Percentiles rank a stretch among this genome's conserved stretches.
Evolutionary conservation across 1,140 invertebrate species (phyloP).

Genomic region (Rhagoletis pomonella): DNA sequence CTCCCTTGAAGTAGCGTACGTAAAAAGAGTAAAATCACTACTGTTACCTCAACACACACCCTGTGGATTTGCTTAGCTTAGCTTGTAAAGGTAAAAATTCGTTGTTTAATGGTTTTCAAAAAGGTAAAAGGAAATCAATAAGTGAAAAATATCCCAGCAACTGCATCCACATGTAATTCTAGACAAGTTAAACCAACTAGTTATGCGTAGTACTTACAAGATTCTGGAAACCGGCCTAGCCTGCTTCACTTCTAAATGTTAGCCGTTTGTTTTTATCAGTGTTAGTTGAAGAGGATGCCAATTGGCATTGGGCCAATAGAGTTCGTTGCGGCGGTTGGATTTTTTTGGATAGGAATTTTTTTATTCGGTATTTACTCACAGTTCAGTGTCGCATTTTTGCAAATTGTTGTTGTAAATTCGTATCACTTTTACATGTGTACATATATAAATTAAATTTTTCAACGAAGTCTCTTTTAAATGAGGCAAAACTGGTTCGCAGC

Average conservation of each 20-base stretch:
- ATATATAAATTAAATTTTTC: not conserved
- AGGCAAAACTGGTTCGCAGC: no score
- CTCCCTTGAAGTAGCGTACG: not conserved
- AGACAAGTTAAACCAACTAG: not conserved
- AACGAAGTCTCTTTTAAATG: no score
- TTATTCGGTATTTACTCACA: no score
- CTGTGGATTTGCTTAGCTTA: not conserved
- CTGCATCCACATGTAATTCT: not conserved
- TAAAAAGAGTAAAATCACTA: no score
- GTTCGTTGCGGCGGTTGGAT: no score
- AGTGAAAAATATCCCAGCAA: not conserved
- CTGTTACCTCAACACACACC: no score
- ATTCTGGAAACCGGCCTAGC: not conserved
- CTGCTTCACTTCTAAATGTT: not conserved
- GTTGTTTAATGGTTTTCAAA: not conserved
- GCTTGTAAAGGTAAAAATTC: not conserved
- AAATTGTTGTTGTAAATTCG: no score
- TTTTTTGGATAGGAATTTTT: no score
- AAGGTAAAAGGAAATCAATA: slow-evolving; percentile 28
- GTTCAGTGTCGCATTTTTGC: no score
- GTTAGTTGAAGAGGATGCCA: no score
- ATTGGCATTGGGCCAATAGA: no score
- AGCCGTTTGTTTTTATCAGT: no score
- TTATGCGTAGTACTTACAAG: not conserved
- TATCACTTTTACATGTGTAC: not conserved